These are phyloP conservation scores for Upupa epops DNA, from an alignment of 2,113 vertebrate genomes.

Conservation along the genomic window DNA sequence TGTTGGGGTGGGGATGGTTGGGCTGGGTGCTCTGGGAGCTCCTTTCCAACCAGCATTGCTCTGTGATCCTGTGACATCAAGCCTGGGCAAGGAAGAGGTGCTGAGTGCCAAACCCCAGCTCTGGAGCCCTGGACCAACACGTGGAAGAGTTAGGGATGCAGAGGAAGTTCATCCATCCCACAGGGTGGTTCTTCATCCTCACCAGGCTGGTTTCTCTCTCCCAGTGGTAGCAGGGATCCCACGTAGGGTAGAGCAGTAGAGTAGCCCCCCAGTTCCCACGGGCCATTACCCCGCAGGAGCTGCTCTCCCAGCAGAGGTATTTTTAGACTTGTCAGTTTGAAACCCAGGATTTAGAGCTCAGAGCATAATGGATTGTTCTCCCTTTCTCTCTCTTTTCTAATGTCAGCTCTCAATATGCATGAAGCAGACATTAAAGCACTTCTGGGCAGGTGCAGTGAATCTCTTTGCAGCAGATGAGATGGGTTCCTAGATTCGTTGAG, in stretches of 20 bases:
- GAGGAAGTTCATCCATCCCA: neutral
- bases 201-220: neutral
- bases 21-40: no score
- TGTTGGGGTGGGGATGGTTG: no score
- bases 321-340: constrained; percentile 67
- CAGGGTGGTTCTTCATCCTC: neutral
- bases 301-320: constrained; percentile 65
- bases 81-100: neutral
- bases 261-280: no score
- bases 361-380: constrained; percentile 65
- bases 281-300: constrained; percentile 60
- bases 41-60: no score
- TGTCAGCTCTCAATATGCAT: constrained; percentile 62
- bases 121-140: neutral
- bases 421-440: constrained; percentile 64
- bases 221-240: neutral
- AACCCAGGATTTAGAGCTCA: constrained; percentile 63
- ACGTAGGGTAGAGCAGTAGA: neutral
- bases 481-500: constrained; percentile 53
- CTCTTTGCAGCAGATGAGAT: constrained; percentile 27
- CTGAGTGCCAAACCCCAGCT: neutral
- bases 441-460: constrained; percentile 55
- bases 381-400: constrained; percentile 53
- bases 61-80: no score
- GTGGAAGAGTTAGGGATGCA: neutral